Percentiles rank a stretch among this genome's conserved stretches.
Evolutionary conservation across 2,888 invertebrate species (phyloP).

Genomic region (Aspidiotus destructor): DNA sequence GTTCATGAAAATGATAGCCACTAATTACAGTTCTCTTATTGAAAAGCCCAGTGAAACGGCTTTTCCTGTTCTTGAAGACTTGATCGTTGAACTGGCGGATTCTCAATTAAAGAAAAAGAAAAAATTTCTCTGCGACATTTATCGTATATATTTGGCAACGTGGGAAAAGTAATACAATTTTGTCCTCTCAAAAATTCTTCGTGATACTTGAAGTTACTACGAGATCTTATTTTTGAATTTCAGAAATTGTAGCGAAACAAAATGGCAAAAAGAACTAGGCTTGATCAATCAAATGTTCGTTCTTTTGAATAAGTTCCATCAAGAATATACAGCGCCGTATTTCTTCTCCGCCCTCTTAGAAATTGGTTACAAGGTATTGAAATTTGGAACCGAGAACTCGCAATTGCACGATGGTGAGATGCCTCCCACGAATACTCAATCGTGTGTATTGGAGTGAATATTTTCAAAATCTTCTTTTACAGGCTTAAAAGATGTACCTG

Average conservation of each 20-base stretch:
- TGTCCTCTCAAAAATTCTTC: neutral
- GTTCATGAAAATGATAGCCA: slow-evolving; percentile 22
- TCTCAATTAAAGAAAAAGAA: slow-evolving; percentile 17
- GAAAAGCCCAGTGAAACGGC: slow-evolving; percentile 10
- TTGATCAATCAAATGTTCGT: slow-evolving; percentile 21
- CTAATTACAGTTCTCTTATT: slow-evolving; percentile 11
- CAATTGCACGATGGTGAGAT: slow-evolving; percentile 10
- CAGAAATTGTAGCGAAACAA: slow-evolving; percentile 25
- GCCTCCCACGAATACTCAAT: neutral
- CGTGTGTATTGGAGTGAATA: neutral
- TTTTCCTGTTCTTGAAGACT: slow-evolving; percentile 14
- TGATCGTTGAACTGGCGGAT: slow-evolving; percentile 3
- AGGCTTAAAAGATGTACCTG: slow-evolving; percentile 16
- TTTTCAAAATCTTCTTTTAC: neutral
- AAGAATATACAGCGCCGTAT: slow-evolving; percentile 13
- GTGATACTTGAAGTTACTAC: too few species aligned
- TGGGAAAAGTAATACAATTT: slow-evolving; percentile 12
- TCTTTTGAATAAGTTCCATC: slow-evolving; percentile 12
- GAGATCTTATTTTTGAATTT: neutral
- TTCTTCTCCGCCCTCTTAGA: slow-evolving; percentile 24
- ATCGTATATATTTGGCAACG: slow-evolving; percentile 23
- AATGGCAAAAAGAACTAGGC: slow-evolving; percentile 16
- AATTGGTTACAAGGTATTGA: slow-evolving; percentile 21
- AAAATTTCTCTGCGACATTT: slow-evolving; percentile 27
- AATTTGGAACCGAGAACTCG: slow-evolving; percentile 8